Conservation (phyloP, 53 echinoderm and acorn worm species). For the Paelopatides confundens region DNA sequence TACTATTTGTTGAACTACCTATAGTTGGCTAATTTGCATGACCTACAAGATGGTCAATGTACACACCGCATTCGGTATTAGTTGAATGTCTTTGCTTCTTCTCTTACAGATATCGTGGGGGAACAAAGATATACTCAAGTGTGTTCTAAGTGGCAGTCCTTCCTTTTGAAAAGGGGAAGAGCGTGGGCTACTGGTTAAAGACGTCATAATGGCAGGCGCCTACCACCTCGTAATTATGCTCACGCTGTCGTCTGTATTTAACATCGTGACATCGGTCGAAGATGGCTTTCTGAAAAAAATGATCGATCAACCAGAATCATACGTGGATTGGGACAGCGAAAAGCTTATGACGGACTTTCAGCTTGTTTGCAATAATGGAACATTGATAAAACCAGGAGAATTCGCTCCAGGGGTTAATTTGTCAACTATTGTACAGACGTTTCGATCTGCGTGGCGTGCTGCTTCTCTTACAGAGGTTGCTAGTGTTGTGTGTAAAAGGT, state of each 20-base stretch:
- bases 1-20: no score
- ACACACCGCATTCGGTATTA: no score
- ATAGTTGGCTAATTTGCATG: no score
- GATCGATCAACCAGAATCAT: not conserved
- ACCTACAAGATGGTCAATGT: no score
- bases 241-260: not conserved
- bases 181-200: not conserved
- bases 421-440: not conserved
- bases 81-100: no score
- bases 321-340: conserved; percentile 1
- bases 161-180: no score
- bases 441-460: conserved; percentile 19
- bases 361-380: not conserved
- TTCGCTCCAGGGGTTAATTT: not conserved
- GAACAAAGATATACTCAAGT: no score
- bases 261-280: not conserved
- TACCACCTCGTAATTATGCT: not conserved
- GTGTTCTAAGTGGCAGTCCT: no score
- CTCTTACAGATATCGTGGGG: no score
- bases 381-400: not conserved
- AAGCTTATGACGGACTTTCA: not conserved
- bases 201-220: not conserved
- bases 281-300: not conserved
- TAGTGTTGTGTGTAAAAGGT: not conserved
- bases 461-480: not conserved